Evolutionary conservation across 2,888 invertebrate genomes (phyloP), one percentile per base, ranked within the genome.

Genomic region (Bruchidius siliquastri): DNA sequence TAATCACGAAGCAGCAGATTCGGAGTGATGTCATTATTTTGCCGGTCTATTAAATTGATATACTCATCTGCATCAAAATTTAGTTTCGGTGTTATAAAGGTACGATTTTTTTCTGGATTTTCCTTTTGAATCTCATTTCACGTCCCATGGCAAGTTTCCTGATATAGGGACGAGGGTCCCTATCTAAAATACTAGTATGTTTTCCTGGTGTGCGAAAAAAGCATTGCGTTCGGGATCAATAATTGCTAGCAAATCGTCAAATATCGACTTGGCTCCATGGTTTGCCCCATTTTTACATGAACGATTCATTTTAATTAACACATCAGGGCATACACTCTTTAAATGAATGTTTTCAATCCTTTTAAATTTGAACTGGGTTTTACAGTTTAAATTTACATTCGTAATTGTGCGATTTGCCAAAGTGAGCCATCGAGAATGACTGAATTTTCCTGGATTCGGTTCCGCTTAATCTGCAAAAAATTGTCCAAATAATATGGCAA

Each of bases 381-480:
- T 69, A 69, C 22, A 18, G 69, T 72, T 21, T 26, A 30, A 72
- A 69, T 71, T 3, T 68, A 73, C 20, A 70, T 66, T 20, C 73
- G 26, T 22, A 73, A 73, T 32, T 49, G 49, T n/a, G 49, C 49
- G 49, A 6, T 32, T 71, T 71, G 71, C 30, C 10, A 71, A 71
- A 26, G 71, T 71, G 22, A 74, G n/a, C 71, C 71, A 73, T 73
- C 71, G 68, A 1, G 68, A 49, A 71, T 73, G 71, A 67, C 69
- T 67, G 6, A 72, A 0, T 74, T 74, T 74, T 74, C 74, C 74
- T 73, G 74, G 74, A 69, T 67, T 73, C 30, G 26, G 71, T 3
- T 73, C 67, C n/a, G 69, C 13, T 71, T 73, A 71, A 73, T 74
- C 71, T 26, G 71, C 32, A 13, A 71, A 21, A 69, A 68, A 73